phyloP scores from a whole-genome alignment of 2,888 invertebrate genomes.

The Oscheius onirici region DNA sequence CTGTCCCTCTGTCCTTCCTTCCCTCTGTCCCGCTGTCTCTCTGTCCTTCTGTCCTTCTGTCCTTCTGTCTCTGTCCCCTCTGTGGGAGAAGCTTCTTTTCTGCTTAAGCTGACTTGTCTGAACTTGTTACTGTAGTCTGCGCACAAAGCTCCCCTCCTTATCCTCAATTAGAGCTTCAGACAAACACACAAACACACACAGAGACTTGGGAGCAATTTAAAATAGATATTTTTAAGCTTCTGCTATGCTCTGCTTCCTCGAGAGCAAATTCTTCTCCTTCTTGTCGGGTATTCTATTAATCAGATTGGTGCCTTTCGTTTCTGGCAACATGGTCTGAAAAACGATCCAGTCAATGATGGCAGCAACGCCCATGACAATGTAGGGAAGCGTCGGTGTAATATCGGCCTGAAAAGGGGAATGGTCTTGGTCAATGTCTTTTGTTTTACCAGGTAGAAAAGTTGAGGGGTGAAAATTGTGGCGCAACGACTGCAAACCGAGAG shows the following conservation, averaged over 20 bases:
- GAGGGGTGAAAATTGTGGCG: constrained; percentile 61
- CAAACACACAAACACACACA: too few species aligned
- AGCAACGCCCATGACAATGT: constrained; percentile 7
- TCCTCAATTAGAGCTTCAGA: too few species aligned
- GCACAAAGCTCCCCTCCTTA: too few species aligned
- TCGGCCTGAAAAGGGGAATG: constrained; percentile 10
- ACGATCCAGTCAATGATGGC: constrained; percentile 21
- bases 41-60: too few species aligned
- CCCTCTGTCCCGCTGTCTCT: too few species aligned
- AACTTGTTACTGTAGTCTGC: too few species aligned
- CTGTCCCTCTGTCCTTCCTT: too few species aligned
- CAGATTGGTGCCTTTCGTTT: constrained; percentile 24
- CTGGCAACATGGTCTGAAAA: constrained; percentile 23
- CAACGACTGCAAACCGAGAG: constrained; percentile 53
- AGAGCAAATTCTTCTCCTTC: constrained; percentile 16
- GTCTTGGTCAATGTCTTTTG: background rate
- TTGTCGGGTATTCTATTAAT: constrained; percentile 22
- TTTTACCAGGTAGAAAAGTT: constrained; percentile 57
- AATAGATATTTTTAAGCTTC: constrained; percentile 27
- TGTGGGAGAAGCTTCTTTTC: too few species aligned
- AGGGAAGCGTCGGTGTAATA: constrained; percentile 18
- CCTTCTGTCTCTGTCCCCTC: too few species aligned
- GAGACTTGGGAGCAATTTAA: too few species aligned
- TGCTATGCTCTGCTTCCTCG: constrained; percentile 20
- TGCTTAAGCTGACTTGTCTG: too few species aligned